These are phyloP conservation scores for Heliconius sara DNA, from an alignment of 2,888 invertebrate species.

Conservation along the genomic window DNA sequence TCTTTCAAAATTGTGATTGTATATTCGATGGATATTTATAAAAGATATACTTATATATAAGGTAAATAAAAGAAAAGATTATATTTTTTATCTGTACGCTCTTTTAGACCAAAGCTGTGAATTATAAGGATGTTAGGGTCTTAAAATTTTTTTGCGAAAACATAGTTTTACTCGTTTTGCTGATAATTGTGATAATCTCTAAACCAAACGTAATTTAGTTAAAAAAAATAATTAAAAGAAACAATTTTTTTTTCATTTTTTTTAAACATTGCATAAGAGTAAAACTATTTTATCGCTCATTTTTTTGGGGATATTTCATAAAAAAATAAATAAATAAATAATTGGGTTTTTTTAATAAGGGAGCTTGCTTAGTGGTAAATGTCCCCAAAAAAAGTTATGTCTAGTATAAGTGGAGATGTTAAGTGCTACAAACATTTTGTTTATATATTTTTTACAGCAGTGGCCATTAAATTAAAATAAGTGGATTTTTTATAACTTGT, in stretches of 20 bases:
- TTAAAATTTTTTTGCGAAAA: neutral
- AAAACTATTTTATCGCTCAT: conserved; percentile 38
- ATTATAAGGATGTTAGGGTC: conserved; percentile 52
- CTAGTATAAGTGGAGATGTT: conserved; percentile 52
- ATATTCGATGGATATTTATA: conserved; percentile 51
- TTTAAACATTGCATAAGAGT: conserved; percentile 12
- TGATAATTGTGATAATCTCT: conserved; percentile 25
- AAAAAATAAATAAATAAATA: conserved; percentile 27
- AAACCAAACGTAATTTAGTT: conserved; percentile 24
- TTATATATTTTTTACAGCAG: conserved; percentile 65
- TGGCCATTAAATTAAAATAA: conserved; percentile 66
- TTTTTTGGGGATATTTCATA: conserved; percentile 38
- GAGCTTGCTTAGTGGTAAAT: conserved; percentile 31
- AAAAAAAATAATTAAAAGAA: neutral
- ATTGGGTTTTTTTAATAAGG: neutral
- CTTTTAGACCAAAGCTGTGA: conserved; percentile 82
- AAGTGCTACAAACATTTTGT: conserved; percentile 59
- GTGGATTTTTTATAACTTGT: conserved; percentile 49
- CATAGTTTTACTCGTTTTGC: conserved; percentile 23
- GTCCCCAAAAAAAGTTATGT: conserved; percentile 44
- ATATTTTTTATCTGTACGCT: conserved; percentile 66
- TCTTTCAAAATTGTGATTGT: conserved; percentile 51
- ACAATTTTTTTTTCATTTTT: neutral
- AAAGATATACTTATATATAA: conserved; percentile 49
- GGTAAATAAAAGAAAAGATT: conserved; percentile 45